Percentiles rank a stretch among this genome's conserved stretches.
Evolutionary conservation across 2,113 vertebrate genomes (phyloP).

Genomic region (Erinaceus europaeus): DNA sequence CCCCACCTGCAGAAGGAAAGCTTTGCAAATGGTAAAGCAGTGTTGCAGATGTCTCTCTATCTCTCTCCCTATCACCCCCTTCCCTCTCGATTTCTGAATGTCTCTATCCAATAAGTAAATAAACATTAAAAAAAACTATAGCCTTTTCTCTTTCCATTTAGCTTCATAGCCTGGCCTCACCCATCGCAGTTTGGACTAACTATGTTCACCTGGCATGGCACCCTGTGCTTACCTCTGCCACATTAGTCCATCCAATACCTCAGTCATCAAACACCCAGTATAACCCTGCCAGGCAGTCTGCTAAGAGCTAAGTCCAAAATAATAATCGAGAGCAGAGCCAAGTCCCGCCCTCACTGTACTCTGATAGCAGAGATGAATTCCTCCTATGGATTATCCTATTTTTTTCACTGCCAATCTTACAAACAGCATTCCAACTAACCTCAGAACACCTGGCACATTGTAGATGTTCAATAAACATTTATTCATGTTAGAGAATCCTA

Average conservation of each 20-base stretch:
- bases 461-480: not conserved
- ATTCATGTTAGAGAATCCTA: not conserved
- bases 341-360: not conserved
- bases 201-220: not conserved
- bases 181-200: not conserved
- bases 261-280: not conserved
- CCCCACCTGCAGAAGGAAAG: too few relatives aligned
- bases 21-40: too few relatives aligned
- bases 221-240: not conserved
- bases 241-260: not conserved
- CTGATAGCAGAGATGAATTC: not conserved
- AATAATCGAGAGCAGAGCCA: not conserved
- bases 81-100: too few relatives aligned
- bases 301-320: too few relatives aligned
- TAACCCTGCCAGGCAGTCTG: too few relatives aligned
- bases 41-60: too few relatives aligned
- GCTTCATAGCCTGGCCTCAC: not conserved
- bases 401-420: slow-evolving; percentile 2
- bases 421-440: not conserved
- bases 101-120: too few relatives aligned
- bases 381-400: not conserved
- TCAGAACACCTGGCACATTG: not conserved
- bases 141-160: not conserved
- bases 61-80: too few relatives aligned
- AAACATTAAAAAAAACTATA: too few relatives aligned